Evolutionary conservation across 2,797 vertebrate species (phyloP), one percentile per base, ranked within the genome.

Genomic region (Lycodopsis pacificus): DNA sequence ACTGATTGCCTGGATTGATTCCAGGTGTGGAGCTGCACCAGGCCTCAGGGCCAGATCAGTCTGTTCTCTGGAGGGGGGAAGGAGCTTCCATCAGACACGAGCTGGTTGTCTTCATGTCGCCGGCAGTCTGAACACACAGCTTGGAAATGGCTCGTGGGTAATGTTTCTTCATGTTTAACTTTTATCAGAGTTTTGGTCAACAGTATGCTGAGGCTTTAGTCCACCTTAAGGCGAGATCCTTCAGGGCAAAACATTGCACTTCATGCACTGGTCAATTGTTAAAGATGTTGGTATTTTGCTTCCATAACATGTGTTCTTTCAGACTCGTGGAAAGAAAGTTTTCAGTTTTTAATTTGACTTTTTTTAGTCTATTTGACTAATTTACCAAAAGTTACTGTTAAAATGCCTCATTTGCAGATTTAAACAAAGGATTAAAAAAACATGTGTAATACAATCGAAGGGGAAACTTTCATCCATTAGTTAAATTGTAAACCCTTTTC

Each of bases 1-100:
- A 12, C 48, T 67, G 54, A 79, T 88, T 68, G 71, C 3, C 14
- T 79, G 10, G 77, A 84, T 7, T 80, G 62, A 49, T 20, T 56
- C 63, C 77, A 84, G 84, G 62, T 86, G 77, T 82, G 76, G 38
- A 17, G 6, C 51, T 27, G 20, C 8, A 27, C 4, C 54, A 48
- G 22, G 12, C 34, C 36, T 17, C 36, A 38, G 15, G n/a, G 9
- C 7, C 9, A 11, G 5, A 53, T 11, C 7, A 20, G 34, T 7
- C 53, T 0, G 53, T 19, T 7, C 10, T 19, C 30, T 44, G 36
- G 14, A 38, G 1, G 58, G 19, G 57, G 7, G 30, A 46, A 20
- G 9, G 7, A n/a, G 1, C 12, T 51, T 57, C 5, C 11, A 19
- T 19, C 13, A 25, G 0, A 42, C 34, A 46, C 12, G 0, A 22